Conservation (phyloP, 2,888 invertebrate genomes). For the Cylloceria caligata region DNA sequence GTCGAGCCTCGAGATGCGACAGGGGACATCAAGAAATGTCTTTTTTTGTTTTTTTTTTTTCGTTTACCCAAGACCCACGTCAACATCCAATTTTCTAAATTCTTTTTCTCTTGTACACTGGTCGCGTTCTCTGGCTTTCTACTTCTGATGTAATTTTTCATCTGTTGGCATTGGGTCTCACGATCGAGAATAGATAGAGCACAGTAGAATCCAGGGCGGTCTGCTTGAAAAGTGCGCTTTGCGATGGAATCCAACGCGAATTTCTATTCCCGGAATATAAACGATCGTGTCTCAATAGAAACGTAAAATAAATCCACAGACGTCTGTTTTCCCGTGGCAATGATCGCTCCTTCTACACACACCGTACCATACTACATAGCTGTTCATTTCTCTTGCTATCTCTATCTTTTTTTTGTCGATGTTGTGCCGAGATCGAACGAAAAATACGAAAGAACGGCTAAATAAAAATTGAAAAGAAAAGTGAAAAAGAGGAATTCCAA, state of each 20-base stretch:
- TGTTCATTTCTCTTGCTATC: constrained; percentile 41
- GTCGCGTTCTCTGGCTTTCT: constrained; percentile 11
- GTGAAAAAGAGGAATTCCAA: constrained; percentile 16
- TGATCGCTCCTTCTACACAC: constrained; percentile 59
- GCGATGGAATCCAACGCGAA: constrained; percentile 71
- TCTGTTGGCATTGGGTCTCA: constrained; percentile 40
- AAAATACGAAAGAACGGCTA: constrained; percentile 5
- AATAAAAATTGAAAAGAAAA: constrained; percentile 24
- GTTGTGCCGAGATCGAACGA: background rate
- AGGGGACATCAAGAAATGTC: constrained; percentile 25
- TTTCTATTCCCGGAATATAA: constrained; percentile 80
- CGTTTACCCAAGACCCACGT: constrained; percentile 20
- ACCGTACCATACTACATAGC: constrained; percentile 8
- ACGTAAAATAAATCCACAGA: constrained; percentile 79
- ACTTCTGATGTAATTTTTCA: constrained; percentile 53
- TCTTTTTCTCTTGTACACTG: background rate
- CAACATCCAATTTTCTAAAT: constrained; percentile 54
- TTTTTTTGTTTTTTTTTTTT: background rate
- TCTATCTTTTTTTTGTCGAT: constrained; percentile 14
- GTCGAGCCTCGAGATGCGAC: background rate
- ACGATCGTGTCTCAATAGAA: constrained; percentile 78
- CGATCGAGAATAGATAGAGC: constrained; percentile 37
- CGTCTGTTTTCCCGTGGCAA: constrained; percentile 66
- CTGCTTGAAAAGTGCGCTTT: constrained; percentile 59
- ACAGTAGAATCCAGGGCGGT: constrained; percentile 49